Conservation (phyloP, 2,888 invertebrate genomes). For the Diarsia rubi region DNA sequence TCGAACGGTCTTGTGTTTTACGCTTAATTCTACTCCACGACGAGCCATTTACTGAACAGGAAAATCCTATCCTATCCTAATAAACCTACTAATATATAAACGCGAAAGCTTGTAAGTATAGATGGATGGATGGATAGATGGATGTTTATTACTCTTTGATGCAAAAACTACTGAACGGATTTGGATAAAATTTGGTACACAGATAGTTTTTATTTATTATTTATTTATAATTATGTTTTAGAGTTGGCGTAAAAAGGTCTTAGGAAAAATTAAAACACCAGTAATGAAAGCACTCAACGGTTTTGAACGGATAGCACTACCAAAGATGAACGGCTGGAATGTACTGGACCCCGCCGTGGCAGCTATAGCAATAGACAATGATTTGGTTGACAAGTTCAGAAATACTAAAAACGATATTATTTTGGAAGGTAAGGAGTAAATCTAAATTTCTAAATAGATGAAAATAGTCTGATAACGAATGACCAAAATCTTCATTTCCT, state of each 20-base stretch:
- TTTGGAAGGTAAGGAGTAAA: slow-evolving; percentile 73
- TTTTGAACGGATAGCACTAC: slow-evolving; percentile 71
- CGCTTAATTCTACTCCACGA: background rate
- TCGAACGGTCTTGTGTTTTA: background rate
- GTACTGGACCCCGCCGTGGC: slow-evolving; percentile 74
- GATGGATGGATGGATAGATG: no score
- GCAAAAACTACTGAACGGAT: no score
- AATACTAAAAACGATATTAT: slow-evolving; percentile 70
- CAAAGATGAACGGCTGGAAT: slow-evolving; percentile 57
- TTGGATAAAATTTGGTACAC: no score
- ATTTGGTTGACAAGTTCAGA: slow-evolving; percentile 64
- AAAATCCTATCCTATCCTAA: no score
- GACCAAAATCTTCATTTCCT: background rate
- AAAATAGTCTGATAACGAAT: background rate
- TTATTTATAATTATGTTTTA: slow-evolving; percentile 37
- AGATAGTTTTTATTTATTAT: no score
- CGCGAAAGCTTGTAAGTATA: no score
- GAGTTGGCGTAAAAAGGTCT: slow-evolving; percentile 72
- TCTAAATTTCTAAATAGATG: background rate
- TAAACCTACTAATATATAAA: no score
- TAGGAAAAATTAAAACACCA: slow-evolving; percentile 73
- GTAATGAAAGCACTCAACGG: slow-evolving; percentile 70
- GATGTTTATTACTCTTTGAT: no score
- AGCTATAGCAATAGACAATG: slow-evolving; percentile 63
- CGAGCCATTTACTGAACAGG: no score